Evolutionary conservation across 2,888 invertebrate species (phyloP), one percentile per base, ranked within the genome.

Genomic region (Diplazon laetatorius): DNA sequence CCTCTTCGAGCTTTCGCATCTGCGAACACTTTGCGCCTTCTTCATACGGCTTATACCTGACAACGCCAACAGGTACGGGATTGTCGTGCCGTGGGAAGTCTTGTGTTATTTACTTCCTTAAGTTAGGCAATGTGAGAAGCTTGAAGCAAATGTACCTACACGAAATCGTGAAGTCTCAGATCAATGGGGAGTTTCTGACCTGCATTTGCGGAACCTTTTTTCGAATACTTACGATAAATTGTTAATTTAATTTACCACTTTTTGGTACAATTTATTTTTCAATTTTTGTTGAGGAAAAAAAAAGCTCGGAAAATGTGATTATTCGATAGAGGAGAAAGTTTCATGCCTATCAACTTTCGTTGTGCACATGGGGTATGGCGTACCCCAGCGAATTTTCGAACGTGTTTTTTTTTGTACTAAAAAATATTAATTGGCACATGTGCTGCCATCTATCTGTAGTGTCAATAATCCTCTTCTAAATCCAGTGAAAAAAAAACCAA

Each of bases 101-200:
- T 50, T 22, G 39, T 65, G 39, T 65, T 39, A 50, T 50, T 65
- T 50, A 22, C 65, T 22, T 22, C 22, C 14, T 37, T 37, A 48
- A 65, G 48, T 65, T 65, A n/a, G 5, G 35, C 18, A 18, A 48
- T 39, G 20, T 22, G 12, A 20, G n/a, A 48, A 65, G 50, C 37
- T 65, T 65, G 20, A 39, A 65, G 35, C 39, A 37, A 50, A 20
- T 10, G 1, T 3, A 37, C 20, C 20, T 35, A 35, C n/a, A 22
- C 35, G 16, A 18, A 20, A 20, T 20, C 9, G 12, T 39, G 14
- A 9, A 35, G 18, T n/a, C 48, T 12, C 18, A 46, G 46, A 63
- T 12, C 30, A 14, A 22, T 18, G 18, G 48, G 16, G 46, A 48
- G 8, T 1, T 46, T 12, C 20, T 6, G 16, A n/a, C 8, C 35